Conservation (phyloP, 2,113 vertebrate genomes). For the Atlantisia rogersi region DNA sequence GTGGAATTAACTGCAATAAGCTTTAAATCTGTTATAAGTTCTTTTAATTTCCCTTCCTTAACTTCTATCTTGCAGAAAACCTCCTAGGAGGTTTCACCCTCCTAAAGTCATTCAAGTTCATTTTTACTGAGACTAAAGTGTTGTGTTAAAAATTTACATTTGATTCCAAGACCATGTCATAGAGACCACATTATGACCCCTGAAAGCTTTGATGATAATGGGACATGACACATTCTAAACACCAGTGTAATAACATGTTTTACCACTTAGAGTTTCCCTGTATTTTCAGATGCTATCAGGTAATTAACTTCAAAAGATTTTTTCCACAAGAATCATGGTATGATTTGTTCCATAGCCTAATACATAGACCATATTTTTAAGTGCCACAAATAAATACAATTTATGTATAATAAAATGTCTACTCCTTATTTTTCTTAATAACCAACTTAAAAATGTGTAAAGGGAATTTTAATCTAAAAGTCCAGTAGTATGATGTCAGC, state of each 20-base stretch:
- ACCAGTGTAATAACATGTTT: not conserved
- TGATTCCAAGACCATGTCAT: not conserved
- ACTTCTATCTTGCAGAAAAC: not conserved
- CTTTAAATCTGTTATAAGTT: not conserved
- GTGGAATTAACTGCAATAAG: not conserved
- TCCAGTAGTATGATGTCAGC: not conserved
- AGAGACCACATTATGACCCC: not conserved
- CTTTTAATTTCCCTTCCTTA: not conserved
- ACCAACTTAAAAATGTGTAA: not conserved
- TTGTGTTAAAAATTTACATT: not conserved
- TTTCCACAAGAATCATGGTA: not conserved
- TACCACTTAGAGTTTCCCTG: not conserved
- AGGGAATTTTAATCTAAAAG: not conserved
- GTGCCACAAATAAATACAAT: not conserved
- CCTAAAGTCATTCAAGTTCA: not conserved
- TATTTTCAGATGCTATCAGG: not conserved
- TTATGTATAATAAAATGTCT: not conserved
- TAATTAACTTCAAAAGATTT: not conserved
- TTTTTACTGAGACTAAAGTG: not conserved
- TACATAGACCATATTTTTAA: not conserved
- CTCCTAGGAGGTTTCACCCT: fast-evolving
- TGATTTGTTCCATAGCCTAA: not conserved
- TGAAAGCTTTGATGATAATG: not conserved
- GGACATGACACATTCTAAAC: not conserved
- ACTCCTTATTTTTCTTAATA: not conserved